Percentiles rank a stretch among this genome's conserved stretches.
Evolutionary conservation across 2,888 invertebrate species (phyloP).

Genomic region (Nomada hirtipes): DNA sequence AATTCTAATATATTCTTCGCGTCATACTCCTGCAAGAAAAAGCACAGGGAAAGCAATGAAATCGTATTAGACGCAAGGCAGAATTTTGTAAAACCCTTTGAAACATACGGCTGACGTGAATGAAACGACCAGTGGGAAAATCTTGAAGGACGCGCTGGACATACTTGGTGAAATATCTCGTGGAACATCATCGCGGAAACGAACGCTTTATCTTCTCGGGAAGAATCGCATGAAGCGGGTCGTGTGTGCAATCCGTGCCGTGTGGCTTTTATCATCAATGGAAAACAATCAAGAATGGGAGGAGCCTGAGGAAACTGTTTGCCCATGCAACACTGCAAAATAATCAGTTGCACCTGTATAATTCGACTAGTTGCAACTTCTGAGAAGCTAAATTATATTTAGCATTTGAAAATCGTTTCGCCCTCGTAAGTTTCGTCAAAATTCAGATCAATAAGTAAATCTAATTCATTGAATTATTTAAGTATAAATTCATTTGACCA

Average conservation of each 20-base stretch:
- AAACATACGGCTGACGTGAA: slow-evolving; percentile 39
- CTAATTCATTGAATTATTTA: no score
- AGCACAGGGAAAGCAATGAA: neutral
- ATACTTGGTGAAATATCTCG: slow-evolving; percentile 59
- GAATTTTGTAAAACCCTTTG: slow-evolving; percentile 23
- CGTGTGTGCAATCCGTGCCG: slow-evolving; percentile 64
- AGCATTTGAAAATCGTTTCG: no score
- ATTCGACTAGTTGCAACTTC: neutral
- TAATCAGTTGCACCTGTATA: slow-evolving; percentile 19
- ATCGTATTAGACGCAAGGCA: neutral
- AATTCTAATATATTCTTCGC: no score
- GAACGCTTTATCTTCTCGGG: slow-evolving; percentile 62
- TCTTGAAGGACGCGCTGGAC: slow-evolving; percentile 63
- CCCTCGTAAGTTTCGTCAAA: no score
- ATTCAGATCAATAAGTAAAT: no score
- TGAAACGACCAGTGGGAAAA: slow-evolving; percentile 66
- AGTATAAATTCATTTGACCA: no score
- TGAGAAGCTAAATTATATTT: neutral
- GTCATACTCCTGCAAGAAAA: neutral
- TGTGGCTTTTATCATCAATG: slow-evolving; percentile 62
- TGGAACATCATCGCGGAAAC: slow-evolving; percentile 70
- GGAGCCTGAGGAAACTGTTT: slow-evolving; percentile 40
- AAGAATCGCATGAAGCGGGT: slow-evolving; percentile 62
- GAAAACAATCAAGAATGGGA: slow-evolving; percentile 62
- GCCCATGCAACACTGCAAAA: slow-evolving; percentile 23